Conservation (phyloP, 30 jellyfish, hydroid and myxozoan species). For the Clytia hemisphaerica region DNA sequence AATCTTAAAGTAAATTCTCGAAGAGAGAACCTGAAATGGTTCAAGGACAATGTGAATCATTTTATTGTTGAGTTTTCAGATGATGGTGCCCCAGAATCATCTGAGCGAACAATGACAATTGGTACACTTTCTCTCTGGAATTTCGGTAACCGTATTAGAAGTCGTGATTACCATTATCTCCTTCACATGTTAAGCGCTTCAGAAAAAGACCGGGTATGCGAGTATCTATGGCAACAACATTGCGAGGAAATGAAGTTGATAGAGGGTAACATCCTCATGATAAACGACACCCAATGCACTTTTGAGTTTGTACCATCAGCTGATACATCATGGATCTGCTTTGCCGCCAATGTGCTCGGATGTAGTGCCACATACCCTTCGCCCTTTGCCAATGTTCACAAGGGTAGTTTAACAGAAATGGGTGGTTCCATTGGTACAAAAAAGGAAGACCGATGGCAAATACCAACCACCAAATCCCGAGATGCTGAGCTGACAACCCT, state of each 20-base stretch:
- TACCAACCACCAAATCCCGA: no score
- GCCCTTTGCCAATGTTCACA: no score
- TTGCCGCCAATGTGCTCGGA: conserved; percentile 21
- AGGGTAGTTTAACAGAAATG: no score
- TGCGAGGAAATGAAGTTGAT: conserved; percentile 27
- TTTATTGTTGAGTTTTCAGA: conserved; percentile 30
- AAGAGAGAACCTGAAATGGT: conserved; percentile 11
- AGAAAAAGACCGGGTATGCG: conserved; percentile 27
- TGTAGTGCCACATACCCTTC: conserved; percentile 29
- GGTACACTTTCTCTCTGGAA: conserved; percentile 6
- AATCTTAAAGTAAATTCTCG: conserved; percentile 9
- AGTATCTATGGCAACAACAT: conserved; percentile 15
- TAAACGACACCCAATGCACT: conserved; percentile 7
- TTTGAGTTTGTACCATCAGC: conserved; percentile 23
- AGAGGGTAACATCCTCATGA: conserved; percentile 9
- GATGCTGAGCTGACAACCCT: no score
- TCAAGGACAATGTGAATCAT: conserved; percentile 6
- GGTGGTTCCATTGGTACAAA: no score
- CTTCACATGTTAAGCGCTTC: conserved; percentile 17
- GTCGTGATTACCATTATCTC: neutral
- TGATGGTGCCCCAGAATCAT: conserved; percentile 33
- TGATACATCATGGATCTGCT: conserved; percentile 23
- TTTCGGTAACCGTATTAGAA: neutral
- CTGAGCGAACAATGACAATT: conserved; percentile 16
- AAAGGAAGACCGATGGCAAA: no score